These are phyloP conservation scores for Hyles euphorbiae DNA, from an alignment of 1,140 invertebrate species.

Conservation along the genomic window DNA sequence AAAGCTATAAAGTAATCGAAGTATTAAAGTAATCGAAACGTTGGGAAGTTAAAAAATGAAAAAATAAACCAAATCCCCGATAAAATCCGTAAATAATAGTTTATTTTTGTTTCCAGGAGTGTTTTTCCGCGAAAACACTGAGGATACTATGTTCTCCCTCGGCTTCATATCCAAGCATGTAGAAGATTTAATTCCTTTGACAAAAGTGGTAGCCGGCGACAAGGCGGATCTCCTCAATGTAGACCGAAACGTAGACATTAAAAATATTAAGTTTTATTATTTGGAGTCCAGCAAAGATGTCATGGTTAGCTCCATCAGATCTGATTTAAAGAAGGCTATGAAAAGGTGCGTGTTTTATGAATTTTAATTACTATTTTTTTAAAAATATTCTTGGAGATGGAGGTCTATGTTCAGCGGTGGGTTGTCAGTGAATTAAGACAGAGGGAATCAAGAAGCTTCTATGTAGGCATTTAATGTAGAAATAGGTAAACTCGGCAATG, in stretches of 20 bases:
- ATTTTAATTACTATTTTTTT: no score
- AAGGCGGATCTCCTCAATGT: conserved; percentile 40
- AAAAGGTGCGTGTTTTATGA: conserved; percentile 68
- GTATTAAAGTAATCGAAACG: no score
- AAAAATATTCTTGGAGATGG: no score
- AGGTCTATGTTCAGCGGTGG: no score
- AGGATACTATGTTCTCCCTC: conserved; percentile 48
- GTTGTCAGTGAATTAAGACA: no score
- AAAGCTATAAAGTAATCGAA: no score
- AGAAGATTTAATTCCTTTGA: conserved; percentile 52
- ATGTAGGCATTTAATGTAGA: no score
- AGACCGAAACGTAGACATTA: conserved; percentile 43
- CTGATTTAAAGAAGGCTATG: conserved; percentile 81
- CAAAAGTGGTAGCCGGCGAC: conserved; percentile 44
- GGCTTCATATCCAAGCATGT: conserved; percentile 59
- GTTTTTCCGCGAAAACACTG: conserved; percentile 37
- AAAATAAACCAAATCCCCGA: no score
- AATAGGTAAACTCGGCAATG: no score
- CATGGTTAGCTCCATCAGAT: conserved; percentile 80
- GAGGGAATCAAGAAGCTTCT: no score
- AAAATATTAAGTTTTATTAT: conserved; percentile 86
- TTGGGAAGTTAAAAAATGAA: no score
- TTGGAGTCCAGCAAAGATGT: conserved; percentile 82
- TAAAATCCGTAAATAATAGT: no score
- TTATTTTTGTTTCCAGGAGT: conserved; percentile 29